Evolutionary conservation across 23 tunicate genomes (phyloP).

Genomic region (Trididemnum nubilum): DNA sequence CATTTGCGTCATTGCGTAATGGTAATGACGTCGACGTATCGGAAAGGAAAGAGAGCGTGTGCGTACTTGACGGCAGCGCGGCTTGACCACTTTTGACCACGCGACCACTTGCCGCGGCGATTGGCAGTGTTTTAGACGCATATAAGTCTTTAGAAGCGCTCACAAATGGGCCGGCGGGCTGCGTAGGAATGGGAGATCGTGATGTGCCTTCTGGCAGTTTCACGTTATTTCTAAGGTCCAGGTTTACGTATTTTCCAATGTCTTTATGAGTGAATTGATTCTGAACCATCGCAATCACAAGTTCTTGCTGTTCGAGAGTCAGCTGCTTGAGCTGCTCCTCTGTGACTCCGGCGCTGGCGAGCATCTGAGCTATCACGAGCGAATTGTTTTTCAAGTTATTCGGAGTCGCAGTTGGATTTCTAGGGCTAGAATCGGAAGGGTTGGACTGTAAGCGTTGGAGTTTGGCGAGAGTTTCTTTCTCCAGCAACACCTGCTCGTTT

Average conservation of each 20-base stretch:
- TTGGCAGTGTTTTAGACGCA: constrained; percentile 2
- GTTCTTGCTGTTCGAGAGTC: constrained; percentile 72
- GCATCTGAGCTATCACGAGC: constrained; percentile 54
- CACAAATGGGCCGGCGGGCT: not conserved
- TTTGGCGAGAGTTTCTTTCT: constrained; percentile 29
- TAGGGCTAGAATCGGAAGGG: not conserved
- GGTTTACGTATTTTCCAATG: constrained; percentile 36
- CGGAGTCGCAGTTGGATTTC: not conserved
- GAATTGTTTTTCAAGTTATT: constrained; percentile 32
- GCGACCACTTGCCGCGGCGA: not conserved
- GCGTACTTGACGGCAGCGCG: not conserved
- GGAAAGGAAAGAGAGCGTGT: constrained; percentile 5
- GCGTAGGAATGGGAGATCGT: not conserved
- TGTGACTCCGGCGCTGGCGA: constrained; percentile 68
- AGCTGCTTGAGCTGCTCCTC: constrained; percentile 78
- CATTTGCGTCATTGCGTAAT: not conserved
- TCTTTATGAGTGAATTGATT: constrained; percentile 58
- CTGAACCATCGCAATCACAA: constrained; percentile 66
- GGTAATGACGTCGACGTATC: constrained; percentile 2
- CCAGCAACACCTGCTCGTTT: constrained; percentile 12
- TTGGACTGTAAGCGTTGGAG: constrained; percentile 36
- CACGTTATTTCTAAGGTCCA: constrained; percentile 11
- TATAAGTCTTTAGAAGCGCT: not conserved
- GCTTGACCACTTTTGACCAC: not conserved
- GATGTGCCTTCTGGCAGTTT: constrained; percentile 2